Evolutionary conservation across 2,797 vertebrate genomes (phyloP).

Genomic region (Pseudopleuronectes americanus): DNA sequence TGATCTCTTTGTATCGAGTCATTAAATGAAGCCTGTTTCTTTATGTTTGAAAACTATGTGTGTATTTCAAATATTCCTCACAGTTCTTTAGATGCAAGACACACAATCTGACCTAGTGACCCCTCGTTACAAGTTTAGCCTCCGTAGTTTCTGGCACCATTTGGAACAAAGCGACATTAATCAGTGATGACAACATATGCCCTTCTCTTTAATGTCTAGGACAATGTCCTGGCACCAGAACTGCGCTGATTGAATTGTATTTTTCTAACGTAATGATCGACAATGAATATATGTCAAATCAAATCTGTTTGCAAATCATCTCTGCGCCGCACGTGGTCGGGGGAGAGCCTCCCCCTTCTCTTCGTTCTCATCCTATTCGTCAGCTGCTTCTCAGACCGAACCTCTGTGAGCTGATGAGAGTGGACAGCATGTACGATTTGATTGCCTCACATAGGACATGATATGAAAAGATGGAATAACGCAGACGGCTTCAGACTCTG

Average conservation of each 20-base stretch:
- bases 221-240: constrained; percentile 35
- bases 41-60: no score
- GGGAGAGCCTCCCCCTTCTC: constrained; percentile 26
- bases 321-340: constrained; percentile 16
- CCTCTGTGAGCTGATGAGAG: constrained; percentile 60
- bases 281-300: constrained; percentile 46
- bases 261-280: constrained; percentile 36
- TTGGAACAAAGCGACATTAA: not conserved
- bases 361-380: constrained; percentile 57
- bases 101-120: not conserved
- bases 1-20: no score
- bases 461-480: constrained; percentile 66
- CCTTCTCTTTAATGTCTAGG: constrained; percentile 31
- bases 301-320: constrained; percentile 43
- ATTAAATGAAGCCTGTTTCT: no score
- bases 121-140: no score
- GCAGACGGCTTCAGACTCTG: constrained; percentile 58
- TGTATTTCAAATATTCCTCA: not conserved
- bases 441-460: constrained; percentile 52
- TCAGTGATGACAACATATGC: constrained; percentile 16
- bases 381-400: constrained; percentile 53
- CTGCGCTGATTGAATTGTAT: constrained; percentile 46
- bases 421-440: constrained; percentile 66
- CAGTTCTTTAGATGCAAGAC: not conserved
- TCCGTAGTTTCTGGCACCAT: no score